Evolutionary conservation across 2,888 invertebrate species (phyloP), one percentile per base, ranked within the genome.

Genomic region (Lydus trimaculatus): DNA sequence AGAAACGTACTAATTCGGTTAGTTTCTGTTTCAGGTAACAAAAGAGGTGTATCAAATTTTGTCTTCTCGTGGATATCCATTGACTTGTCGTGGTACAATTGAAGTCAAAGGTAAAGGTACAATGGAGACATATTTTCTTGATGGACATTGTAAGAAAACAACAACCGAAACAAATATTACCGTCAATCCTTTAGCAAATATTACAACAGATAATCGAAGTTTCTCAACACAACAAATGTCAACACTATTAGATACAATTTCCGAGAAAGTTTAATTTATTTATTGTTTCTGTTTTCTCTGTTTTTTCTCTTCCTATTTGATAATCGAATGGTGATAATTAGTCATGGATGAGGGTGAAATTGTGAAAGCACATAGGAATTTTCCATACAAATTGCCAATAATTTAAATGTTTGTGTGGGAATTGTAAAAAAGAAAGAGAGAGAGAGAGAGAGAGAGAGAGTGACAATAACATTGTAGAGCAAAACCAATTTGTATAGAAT

Each of bases 51-150:
- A 92, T 82, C 92, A 94, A 79, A 93, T 97, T 76, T 87, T 97
- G 59, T 86, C 89, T 74, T 85, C 88, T 17, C 91, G 92, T 68
- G 95, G 96, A 52, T 97, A 94, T 86, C 90, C 91, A 48, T 87
- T 97, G 56, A 91, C 91, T 31, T 96, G 96, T 84, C 90, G 98
- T 5, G 98, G 97, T 20, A 90, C 90, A 71, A 92, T 98, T 64
- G 92, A 94, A 80, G 97, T 98, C 15, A 98, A 97, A 85, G 97
- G 97, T 66, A 97, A 97, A 85, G 97, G 97, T 23, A 92, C 94
- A 75, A 97, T 97, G 97, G 90, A 95, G 72, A 97, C 97, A 0
- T 97, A 92, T 86, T 95, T 96, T 84, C 87, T 95, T 63, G 84
- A 86, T 43, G 85, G 84, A 39, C 81, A 81, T 66, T 74, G 76